phyloP scores from a whole-genome alignment of 2,888 invertebrate species.

The Lycophotia porphyrea region DNA sequence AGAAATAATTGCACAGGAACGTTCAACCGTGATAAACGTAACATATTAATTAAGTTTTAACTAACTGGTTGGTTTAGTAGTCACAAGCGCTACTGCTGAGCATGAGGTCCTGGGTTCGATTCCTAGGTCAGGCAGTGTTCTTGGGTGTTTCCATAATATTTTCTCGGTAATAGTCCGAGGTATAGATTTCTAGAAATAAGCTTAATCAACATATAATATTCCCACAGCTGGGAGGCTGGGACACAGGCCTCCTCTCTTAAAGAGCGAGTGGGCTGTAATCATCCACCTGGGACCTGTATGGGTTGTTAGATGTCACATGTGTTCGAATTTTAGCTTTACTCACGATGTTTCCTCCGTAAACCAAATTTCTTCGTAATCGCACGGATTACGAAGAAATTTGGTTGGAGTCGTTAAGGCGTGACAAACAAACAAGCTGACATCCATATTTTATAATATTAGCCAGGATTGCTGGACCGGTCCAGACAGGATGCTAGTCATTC shows the following conservation, averaged over 20 bases:
- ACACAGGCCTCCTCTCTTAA: no score
- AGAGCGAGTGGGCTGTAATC: no score
- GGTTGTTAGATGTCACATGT: not conserved
- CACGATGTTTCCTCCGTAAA: not conserved
- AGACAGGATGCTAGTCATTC: slow-evolving; percentile 56
- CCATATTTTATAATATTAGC: not conserved
- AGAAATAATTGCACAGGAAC: not conserved
- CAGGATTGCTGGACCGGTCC: slow-evolving; percentile 13
- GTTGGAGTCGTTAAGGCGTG: no score
- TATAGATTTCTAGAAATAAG: not conserved
- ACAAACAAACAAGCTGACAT: not conserved
- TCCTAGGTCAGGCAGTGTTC: not conserved
- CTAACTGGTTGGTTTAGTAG: not conserved
- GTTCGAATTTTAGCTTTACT: not conserved
- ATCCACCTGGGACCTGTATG: not conserved
- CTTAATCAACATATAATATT: not conserved
- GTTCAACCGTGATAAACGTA: not conserved
- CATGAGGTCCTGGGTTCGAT: not conserved
- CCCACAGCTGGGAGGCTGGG: not conserved
- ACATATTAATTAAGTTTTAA: not conserved
- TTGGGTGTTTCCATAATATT: not conserved
- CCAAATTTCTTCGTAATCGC: not conserved
- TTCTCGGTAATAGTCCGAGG: not conserved
- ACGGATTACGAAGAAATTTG: no score
- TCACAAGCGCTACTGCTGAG: not conserved